Base-by-base conservation (phyloP, 1,140 invertebrate species). In the Drosophila murphyi region DNA sequence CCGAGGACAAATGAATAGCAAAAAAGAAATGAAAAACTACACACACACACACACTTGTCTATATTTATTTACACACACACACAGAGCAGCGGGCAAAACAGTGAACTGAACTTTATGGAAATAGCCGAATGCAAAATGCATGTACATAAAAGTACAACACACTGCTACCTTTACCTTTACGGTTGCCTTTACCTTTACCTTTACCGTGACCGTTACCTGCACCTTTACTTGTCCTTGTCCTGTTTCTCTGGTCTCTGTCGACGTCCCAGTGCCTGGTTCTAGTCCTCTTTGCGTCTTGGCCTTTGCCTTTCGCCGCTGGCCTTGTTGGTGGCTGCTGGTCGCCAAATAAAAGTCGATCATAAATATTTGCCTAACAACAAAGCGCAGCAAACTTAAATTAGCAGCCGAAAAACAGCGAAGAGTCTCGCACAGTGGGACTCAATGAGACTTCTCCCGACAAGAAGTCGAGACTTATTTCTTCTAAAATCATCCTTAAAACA, bases 351-450 rank as follows among this genome's bases (percentile, higher is more conserved):
- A 86, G 82, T 85, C 82, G 78, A 85, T 86, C 81, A 86, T 85
- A 85, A 85, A 85, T 85, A 85, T 85, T 86, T 85, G 78, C 56
- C 81, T 81, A 78, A 80, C 80, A 83, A 80, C 76, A 74, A 64
- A 77, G 85, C 68, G 80, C 85, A 81, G 65, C 78, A 86, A 86
- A 86, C 82, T 85, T 85, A 85, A 85, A 85, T 86, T 86, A 85
- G 82, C 65, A 29, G 50, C 12, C 29, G 12, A 45, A 67, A 56
- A 63, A 32, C 3, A 37, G 20, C 34, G n/a, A 20, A 34, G 7
- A 50, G n/a, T 12, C 3, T 1, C n/a, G 61, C 43, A 65, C 60
- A 55, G 60, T 71, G 68, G 59, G 10, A 1, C 2, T 8, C 34
- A 43, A 4, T 2, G 39, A 43, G 4, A 41, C 35, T 3, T 41